Conservation (phyloP, 2,888 invertebrate genomes). For the Danaus chrysippus region DNA sequence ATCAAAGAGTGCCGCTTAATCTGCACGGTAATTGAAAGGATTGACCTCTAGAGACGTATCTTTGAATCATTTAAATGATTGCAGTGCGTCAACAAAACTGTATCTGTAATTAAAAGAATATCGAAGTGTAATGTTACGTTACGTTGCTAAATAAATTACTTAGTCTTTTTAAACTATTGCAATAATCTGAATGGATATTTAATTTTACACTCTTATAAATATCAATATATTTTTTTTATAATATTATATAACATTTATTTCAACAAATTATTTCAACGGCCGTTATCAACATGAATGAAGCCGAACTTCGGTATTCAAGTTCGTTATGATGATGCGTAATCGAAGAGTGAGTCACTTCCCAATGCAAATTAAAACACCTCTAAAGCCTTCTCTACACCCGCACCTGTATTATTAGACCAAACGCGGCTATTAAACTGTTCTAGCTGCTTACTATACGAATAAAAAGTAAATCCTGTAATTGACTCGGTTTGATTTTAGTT, state of each 20-base stretch:
- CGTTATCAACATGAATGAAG: slow-evolving; percentile 6
- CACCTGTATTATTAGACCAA: slow-evolving; percentile 1
- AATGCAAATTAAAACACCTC: neutral
- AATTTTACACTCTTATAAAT: too few relatives aligned
- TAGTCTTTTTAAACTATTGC: too few relatives aligned
- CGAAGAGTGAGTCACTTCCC: slow-evolving; percentile 43
- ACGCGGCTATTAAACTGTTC: slow-evolving; percentile 5
- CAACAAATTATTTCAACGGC: too few relatives aligned
- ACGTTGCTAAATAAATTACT: neutral
- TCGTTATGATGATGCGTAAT: slow-evolving; percentile 49
- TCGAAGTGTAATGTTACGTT: slow-evolving; percentile 43
- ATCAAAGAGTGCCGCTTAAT: neutral
- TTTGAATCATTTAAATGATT: slow-evolving; percentile 1
- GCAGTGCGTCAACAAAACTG: slow-evolving; percentile 49
- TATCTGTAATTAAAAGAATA: slow-evolving; percentile 57
- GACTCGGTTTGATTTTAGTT: slow-evolving; percentile 2
- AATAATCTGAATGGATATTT: too few relatives aligned
- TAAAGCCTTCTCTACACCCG: slow-evolving; percentile 4
- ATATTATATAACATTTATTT: too few relatives aligned
- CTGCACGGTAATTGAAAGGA: neutral
- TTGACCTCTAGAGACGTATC: neutral
- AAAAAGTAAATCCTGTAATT: neutral
- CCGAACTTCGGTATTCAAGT: slow-evolving; percentile 45
- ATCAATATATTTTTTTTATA: too few relatives aligned
- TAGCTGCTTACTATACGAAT: slow-evolving; percentile 8